Evolutionary conservation across 2,797 vertebrate species (phyloP).

Genomic region (Perdix hodgsoniae): DNA sequence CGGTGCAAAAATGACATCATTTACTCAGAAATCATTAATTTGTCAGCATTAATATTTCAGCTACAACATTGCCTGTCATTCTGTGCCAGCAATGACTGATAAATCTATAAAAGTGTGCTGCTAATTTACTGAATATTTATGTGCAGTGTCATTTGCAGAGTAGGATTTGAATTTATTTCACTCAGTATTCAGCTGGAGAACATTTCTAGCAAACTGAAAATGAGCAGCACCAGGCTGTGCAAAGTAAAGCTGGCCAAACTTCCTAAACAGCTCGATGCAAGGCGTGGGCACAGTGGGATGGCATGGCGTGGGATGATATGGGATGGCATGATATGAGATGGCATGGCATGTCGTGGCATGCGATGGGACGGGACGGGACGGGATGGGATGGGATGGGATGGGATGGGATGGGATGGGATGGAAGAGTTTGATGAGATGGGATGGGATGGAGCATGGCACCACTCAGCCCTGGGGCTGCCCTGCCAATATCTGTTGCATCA

Average conservation of each 20-base stretch:
- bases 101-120: slow-evolving; percentile 96
- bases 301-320: background rate
- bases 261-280: slow-evolving; percentile 27
- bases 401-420: background rate
- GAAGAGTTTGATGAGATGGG: background rate
- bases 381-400: background rate
- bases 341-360: no score
- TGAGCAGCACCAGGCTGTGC: slow-evolving; percentile 63
- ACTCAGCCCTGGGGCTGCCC: background rate
- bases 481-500: background rate
- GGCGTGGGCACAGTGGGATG: no score
- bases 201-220: slow-evolving; percentile 83
- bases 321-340: background rate
- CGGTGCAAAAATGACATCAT: slow-evolving; percentile 98
- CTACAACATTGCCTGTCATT: slow-evolving; percentile 95
- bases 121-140: slow-evolving; percentile 99
- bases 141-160: slow-evolving; percentile 96
- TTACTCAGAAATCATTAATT: slow-evolving; percentile 99
- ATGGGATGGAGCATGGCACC: background rate
- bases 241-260: slow-evolving; percentile 66
- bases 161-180: slow-evolving; percentile 91
- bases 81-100: slow-evolving; percentile 98
- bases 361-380: background rate
- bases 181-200: slow-evolving; percentile 85
- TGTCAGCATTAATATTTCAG: slow-evolving; percentile 99